Evolutionary conservation across 2,888 invertebrate genomes (phyloP), one percentile per base, ranked within the genome.

Genomic region (Lobophora halterata): DNA sequence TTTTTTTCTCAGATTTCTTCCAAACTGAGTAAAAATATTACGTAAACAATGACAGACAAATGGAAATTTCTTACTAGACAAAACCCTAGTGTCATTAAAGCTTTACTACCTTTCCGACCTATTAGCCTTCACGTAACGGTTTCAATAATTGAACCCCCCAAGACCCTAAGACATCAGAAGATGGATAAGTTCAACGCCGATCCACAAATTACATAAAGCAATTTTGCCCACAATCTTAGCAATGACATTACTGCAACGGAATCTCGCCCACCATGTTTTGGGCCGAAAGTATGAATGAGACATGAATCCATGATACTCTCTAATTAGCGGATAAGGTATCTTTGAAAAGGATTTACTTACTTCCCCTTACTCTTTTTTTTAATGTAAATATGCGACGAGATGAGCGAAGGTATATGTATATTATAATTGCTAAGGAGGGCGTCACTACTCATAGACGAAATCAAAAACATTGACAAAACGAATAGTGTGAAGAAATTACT

Each of bases 171-270:
- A 71, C 72, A 61, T 57, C 54, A 43, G 48, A 70, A 76, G 76
- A 80, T 68, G 65, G 68, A 80, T 77, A 61, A 61, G 52, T 49
- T 61, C 51, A n/a, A 58, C 66, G 76, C 72, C 60, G 44, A 55
- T 57, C 63, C 58, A 68, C 78, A 82, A 85, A 83, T 86, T 79
- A 79, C 76, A 69, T 73, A 66, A 74, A 82, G 77, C 79, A 83
- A 85, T 85, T 80, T 73, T 66, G 65, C 69, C 73, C 72, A 71
- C 74, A 78, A 79, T 76, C 77, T 77, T 73, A 68, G 77, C 72
- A 77, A 79, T 68, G 74, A 74, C 73, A 79, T 79, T 79, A 79
- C 66, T 73, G 71, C 74, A 69, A 55, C 55, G 76, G 73, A 73
- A 76, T 80, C 68, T 71, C 68, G 61, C 67, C 71, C 70, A 61